phyloP scores from a whole-genome alignment of 2,888 invertebrate species.

The Eurois occulta region DNA sequence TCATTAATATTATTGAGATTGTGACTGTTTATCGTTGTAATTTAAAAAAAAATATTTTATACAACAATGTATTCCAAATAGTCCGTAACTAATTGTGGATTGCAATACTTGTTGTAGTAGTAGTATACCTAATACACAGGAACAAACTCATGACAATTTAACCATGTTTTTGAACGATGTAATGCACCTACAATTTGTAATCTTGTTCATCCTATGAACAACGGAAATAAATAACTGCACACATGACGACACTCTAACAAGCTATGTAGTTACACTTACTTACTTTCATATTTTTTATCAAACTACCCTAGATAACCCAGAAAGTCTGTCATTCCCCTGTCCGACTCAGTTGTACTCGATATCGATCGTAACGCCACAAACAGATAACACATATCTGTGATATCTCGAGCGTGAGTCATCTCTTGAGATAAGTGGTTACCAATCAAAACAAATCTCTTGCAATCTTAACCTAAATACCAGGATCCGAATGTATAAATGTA shows the following conservation, averaged over 20 bases:
- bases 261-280: background rate
- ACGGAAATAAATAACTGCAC: background rate
- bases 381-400: conserved; percentile 30
- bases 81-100: conserved; percentile 24
- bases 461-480: conserved; percentile 48
- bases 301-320: background rate
- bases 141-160: conserved; percentile 3
- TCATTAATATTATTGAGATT: background rate
- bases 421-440: conserved; percentile 8
- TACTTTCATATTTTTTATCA: background rate
- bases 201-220: background rate
- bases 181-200: background rate
- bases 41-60: background rate
- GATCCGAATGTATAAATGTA: background rate
- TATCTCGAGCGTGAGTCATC: conserved; percentile 35
- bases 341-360: conserved; percentile 12
- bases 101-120: background rate
- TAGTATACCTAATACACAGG: background rate
- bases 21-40: background rate
- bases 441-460: conserved; percentile 24
- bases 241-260: background rate
- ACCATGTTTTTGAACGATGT: background rate
- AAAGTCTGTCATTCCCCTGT: background rate
- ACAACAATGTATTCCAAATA: conserved; percentile 7
- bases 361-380: conserved; percentile 8